Percentiles rank a stretch among this genome's conserved stretches.
Conservation (phyloP, 2,113 vertebrate genomes). For the Rhea pennata region DNA sequence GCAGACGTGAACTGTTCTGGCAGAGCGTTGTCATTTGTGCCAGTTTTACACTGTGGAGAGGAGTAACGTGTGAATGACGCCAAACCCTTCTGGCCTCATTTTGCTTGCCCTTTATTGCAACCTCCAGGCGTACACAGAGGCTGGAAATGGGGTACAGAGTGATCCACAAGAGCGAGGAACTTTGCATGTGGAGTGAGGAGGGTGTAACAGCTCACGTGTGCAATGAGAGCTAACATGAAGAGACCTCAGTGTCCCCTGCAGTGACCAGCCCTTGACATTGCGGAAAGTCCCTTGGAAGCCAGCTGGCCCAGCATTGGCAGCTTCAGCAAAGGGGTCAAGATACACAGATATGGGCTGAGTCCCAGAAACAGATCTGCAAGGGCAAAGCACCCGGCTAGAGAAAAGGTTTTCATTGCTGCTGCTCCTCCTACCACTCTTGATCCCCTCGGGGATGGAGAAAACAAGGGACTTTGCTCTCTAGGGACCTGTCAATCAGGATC, state of each 20-base stretch:
- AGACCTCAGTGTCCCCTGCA: rapidly evolving
- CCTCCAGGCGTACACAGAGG: neutral
- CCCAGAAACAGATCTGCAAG: conserved; percentile 39
- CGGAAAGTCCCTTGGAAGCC: neutral
- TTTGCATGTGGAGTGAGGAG: rapidly evolving
- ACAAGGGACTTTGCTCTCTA: conserved; percentile 42
- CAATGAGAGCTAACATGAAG: rapidly evolving
- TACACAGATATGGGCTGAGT: neutral
- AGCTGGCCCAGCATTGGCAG: neutral
- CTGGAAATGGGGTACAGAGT: neutral
- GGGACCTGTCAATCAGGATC: conserved; percentile 65
- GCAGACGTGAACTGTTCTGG: neutral
- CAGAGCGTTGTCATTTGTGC: conserved; percentile 24
- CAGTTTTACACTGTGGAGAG: neutral
- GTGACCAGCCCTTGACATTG: neutral
- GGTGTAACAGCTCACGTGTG: rapidly evolving
- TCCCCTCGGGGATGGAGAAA: conserved; percentile 38
- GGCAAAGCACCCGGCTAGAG: conserved; percentile 18
- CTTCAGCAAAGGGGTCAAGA: conserved; percentile 56
- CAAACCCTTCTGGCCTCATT: conserved; percentile 52
- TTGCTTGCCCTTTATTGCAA: conserved; percentile 12
- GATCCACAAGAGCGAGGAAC: neutral
- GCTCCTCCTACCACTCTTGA: conserved; percentile 34
- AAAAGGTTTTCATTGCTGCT: conserved; percentile 16
- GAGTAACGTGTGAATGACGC: conserved; percentile 49